These are phyloP conservation scores for Acyrthosiphon pisum DNA, from an alignment of 1,140 invertebrate species.

Conservation along the genomic window DNA sequence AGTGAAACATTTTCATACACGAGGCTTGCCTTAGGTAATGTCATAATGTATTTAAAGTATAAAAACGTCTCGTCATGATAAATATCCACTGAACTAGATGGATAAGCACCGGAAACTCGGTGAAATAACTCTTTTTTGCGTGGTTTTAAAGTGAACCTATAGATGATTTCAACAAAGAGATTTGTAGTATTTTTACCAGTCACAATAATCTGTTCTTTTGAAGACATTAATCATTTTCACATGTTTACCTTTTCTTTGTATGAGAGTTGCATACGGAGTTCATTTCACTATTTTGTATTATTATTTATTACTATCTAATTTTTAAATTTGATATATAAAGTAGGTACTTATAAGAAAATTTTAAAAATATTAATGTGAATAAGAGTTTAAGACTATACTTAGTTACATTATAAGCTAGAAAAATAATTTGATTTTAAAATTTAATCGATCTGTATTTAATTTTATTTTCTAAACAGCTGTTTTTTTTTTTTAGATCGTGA, in stretches of 20 bases:
- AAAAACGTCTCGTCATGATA: background rate
- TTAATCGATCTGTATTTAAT: background rate
- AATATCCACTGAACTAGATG: background rate
- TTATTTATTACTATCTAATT: background rate
- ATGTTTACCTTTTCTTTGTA: background rate
- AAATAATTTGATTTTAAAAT: no score
- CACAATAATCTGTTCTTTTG: background rate
- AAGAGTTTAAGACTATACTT: background rate
- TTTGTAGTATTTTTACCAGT: background rate
- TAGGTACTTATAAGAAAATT: background rate
- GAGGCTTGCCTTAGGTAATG: background rate
- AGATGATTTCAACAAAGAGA: slow-evolving; percentile 18
- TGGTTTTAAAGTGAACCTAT: background rate
- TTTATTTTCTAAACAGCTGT: background rate
- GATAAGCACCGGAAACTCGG: background rate
- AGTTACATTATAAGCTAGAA: background rate
- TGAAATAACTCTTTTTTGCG: background rate
- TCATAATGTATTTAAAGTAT: background rate
- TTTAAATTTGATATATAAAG: background rate
- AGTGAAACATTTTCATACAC: background rate
- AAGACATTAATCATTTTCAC: background rate
- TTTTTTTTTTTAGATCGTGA: background rate
- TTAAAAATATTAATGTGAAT: background rate
- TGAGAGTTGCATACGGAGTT: background rate
- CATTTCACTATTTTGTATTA: background rate